Evolutionary conservation across 2,113 vertebrate species (phyloP), one percentile per base, ranked within the genome.

Genomic region (Pollachius pollachius): DNA sequence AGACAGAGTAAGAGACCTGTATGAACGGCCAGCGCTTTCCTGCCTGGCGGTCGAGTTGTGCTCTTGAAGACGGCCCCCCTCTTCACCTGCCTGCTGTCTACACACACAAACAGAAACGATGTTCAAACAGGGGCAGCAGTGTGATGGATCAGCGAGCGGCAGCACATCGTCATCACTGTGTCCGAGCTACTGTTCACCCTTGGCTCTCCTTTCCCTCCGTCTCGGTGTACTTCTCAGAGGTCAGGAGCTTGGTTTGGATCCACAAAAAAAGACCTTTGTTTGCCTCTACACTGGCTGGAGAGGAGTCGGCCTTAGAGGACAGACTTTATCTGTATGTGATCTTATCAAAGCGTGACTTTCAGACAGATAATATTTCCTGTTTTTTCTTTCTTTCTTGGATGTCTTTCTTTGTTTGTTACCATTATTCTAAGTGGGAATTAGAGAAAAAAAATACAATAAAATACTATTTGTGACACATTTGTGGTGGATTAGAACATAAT

Each of bases 391-490:
- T 69, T 61, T 16, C n/a, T 81, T 70, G 58, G 70, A 68, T 75
- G 73, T 88, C 82, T 85, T 73, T 80, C 73, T 88, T 78, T 82
- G 88, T 92, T 89, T 87, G 84, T 88, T 91, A 81, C 81, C 80
- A 84, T 89, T 86, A 84, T 86, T 87, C 75, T 72, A 80, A 86
- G 88, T 89, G 87, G 85, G 73, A 85, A 78, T 87, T 79, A 69
- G 15, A 62, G 58, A 69, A 18, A 67, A 70, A 78, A 86, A 75
- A 80, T 69, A 81, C 72, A 85, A 83, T 85, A 77, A 81, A 77
- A 84, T 81, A 84, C 81, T 78, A 75, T 65, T 6, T 87, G 82
- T 87, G 83, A 85, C 83, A 76, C 52, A 65, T 9, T 48, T 79
- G 80, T 76, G 83, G 84, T 89, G 89, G 83, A 86, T 79, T 85